phyloP scores from a whole-genome alignment of 2,888 invertebrate genomes.

The Leucophora obtusa region DNA sequence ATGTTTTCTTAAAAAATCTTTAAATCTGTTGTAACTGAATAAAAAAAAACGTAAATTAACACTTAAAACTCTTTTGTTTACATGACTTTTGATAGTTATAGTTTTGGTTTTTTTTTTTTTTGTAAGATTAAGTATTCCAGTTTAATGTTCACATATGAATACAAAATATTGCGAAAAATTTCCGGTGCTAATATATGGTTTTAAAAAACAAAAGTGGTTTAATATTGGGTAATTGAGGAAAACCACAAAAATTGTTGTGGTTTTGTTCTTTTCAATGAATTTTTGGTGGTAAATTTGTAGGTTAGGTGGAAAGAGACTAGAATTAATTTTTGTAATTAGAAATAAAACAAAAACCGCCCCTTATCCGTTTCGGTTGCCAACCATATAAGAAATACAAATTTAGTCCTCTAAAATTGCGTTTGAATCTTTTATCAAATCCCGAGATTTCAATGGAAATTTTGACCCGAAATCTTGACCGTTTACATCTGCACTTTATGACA shows the following conservation, averaged over 20 bases:
- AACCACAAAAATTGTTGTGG: neutral
- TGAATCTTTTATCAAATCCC: too few relatives aligned
- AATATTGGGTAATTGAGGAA: neutral
- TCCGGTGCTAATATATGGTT: constrained; percentile 49
- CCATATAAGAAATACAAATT: too few relatives aligned
- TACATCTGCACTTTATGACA: too few relatives aligned
- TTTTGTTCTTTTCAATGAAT: neutral
- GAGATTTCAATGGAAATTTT: too few relatives aligned
- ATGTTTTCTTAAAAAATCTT: constrained; percentile 3
- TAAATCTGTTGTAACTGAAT: constrained; percentile 4
- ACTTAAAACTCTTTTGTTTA: constrained; percentile 52
- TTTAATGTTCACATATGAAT: constrained; percentile 18
- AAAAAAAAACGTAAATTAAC: constrained; percentile 53
- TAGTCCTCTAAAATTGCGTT: too few relatives aligned
- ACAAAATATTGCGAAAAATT: constrained; percentile 46
- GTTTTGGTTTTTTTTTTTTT: too few relatives aligned
- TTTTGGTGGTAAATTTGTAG: neutral
- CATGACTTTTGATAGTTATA: constrained; percentile 33
- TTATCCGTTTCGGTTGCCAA: too few relatives aligned
- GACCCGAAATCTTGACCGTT: too few relatives aligned
- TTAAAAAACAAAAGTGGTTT: constrained; percentile 10
- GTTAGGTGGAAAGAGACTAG: neutral
- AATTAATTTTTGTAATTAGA: too few relatives aligned
- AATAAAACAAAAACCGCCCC: too few relatives aligned
- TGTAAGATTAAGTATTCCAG: neutral